Evolutionary conservation across 2,888 invertebrate genomes (phyloP), one percentile per base, ranked within the genome.

Genomic region (Cataglyphis albicans): DNA sequence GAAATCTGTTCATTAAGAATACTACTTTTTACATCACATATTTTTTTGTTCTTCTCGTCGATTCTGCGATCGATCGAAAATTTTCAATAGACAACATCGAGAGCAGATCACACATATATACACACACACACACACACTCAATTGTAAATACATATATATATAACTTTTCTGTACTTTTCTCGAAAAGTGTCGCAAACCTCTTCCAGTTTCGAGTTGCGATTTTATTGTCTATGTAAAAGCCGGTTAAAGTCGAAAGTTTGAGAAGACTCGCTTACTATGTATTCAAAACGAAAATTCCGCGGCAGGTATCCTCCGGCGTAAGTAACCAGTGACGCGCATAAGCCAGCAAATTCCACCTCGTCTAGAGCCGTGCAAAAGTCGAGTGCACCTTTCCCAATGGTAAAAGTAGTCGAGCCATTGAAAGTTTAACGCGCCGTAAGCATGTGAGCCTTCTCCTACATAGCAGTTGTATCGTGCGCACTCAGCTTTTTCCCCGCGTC

Each of bases 351-450:
- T 82, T 76, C 81, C 38, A 72, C 32, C 68, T 67, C 74, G 72
- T 12, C 61, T 70, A 44, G 61, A 32, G 29, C 55, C 41, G 48
- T 61, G 55, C 52, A 52, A 81, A 44, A 83, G 55, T 63, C 70
- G 41, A 70, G 65, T 85, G 73, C 87, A 80, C 83, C 86, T 84
- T 84, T 44, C 75, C 82, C 85, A 88, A 87, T 88, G 86, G 86
- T 87, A 89, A 92, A 91, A 91, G 90, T 90, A 90, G 88, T 89
- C 87, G 82, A 86, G 81, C 90, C 88, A 92, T 92, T 91, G 92
- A 92, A 92, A 91, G 88, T 91, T 92, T 91, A 92, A 91, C 91
- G 90, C 91, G 88, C 88, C 90, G 88, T 92, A 90, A 91, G 91
- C 89, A 90, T 89, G 89, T 88, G 89, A 89, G 84, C 87, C 68